These are phyloP conservation scores for Kryphioiulus occultus DNA, from an alignment of 2,888 invertebrate species.

Conservation along the genomic window DNA sequence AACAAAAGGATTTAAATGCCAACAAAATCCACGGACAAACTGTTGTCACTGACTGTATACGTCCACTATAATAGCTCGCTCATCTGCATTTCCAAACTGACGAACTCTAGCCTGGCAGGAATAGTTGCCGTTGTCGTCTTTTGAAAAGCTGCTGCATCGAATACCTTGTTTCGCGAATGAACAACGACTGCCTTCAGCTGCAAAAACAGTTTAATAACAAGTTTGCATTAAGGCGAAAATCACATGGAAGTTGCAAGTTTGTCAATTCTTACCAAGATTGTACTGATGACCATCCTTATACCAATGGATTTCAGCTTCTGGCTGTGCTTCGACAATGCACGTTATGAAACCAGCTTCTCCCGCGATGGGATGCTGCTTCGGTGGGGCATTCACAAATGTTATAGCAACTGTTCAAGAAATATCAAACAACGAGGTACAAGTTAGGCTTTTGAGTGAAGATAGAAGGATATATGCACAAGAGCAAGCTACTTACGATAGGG, in stretches of 20 bases:
- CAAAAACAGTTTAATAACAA: neutral
- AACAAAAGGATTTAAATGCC: neutral
- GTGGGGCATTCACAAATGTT: conserved; percentile 84
- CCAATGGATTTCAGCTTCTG: conserved; percentile 86
- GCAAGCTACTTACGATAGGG: conserved; percentile 17
- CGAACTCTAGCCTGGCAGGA: conserved; percentile 86
- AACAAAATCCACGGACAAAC: neutral
- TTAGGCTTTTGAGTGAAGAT: too few species aligned
- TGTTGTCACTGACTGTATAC: conserved; percentile 62
- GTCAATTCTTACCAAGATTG: conserved; percentile 56
- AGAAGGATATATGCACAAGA: too few species aligned
- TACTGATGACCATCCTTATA: conserved; percentile 74
- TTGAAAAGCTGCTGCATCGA: conserved; percentile 77
- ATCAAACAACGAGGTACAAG: neutral
- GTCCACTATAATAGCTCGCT: conserved; percentile 80
- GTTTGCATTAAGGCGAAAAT: neutral
- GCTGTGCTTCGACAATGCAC: conserved; percentile 85
- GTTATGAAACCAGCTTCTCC: conserved; percentile 78
- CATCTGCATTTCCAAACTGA: conserved; percentile 79
- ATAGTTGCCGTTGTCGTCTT: conserved; percentile 85
- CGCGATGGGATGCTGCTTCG: conserved; percentile 77
- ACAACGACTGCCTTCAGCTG: neutral
- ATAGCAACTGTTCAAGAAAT: conserved; percentile 74
- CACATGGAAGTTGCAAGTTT: neutral
- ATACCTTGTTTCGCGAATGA: conserved; percentile 69